phyloP scores from a whole-genome alignment of 2,888 invertebrate species.

The Scelioninae gen. 2 region DNA sequence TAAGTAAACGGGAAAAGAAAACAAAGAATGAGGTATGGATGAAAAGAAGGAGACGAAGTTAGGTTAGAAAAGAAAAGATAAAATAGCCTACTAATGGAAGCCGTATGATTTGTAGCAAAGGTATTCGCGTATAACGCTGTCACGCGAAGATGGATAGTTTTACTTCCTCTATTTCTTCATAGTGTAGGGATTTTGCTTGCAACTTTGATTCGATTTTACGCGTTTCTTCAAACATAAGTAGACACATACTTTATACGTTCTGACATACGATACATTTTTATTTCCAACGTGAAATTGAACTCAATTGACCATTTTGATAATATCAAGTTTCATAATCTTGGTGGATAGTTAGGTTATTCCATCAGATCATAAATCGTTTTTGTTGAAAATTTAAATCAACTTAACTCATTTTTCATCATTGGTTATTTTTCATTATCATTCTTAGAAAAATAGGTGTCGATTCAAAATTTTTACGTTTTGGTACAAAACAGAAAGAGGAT shows the following conservation, averaged over 20 bases:
- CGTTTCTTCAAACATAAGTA: constrained; percentile 11
- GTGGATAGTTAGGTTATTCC: too few species aligned
- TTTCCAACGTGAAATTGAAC: neutral
- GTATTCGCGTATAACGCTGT: constrained; percentile 61
- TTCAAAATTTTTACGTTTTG: too few species aligned
- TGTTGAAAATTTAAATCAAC: too few species aligned
- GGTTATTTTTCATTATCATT: too few species aligned
- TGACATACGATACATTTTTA: constrained; percentile 6
- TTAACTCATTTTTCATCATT: too few species aligned
- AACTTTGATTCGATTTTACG: constrained; percentile 47
- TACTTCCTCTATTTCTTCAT: constrained; percentile 48
- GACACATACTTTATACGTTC: constrained; percentile 19
- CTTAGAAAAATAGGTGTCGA: too few species aligned
- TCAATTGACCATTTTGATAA: constrained; percentile 8
- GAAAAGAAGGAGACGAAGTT: constrained; percentile 26
- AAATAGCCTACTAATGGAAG: constrained; percentile 53
- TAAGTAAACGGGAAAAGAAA: constrained; percentile 39
- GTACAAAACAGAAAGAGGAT: too few species aligned
- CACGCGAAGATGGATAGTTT: constrained; percentile 63
- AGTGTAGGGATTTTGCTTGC: constrained; percentile 32
- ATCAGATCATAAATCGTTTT: too few species aligned
- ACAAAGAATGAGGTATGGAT: constrained; percentile 13
- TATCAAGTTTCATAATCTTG: too few species aligned
- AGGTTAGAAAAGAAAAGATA: constrained; percentile 28
- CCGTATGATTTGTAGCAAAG: constrained; percentile 64